Percentiles rank a stretch among this genome's conserved stretches.
Conservation (phyloP, 2,888 invertebrate genomes). For the Lobophora halterata region DNA sequence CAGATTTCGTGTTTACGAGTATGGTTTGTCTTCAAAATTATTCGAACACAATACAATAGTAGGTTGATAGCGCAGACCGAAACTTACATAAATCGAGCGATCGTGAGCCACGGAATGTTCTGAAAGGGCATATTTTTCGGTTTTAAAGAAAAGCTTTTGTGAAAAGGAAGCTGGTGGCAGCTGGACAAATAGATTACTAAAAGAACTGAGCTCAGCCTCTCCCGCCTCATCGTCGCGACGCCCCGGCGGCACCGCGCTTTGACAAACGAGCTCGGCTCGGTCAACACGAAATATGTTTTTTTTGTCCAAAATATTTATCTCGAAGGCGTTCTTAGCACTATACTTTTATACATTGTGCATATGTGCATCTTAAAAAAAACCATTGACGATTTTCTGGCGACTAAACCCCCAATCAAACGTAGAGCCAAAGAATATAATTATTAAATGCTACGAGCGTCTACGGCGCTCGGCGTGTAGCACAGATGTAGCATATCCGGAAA, state of each 20-base stretch:
- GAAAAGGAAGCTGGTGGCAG: constrained; percentile 70
- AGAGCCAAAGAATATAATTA: too few species aligned
- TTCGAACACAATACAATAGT: too few species aligned
- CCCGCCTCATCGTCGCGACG: constrained; percentile 31
- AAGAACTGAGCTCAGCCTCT: constrained; percentile 39
- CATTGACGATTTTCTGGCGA: too few species aligned
- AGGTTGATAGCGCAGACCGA: too few species aligned
- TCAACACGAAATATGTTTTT: constrained; percentile 51
- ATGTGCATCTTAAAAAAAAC: too few species aligned
- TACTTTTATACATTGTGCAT: too few species aligned
- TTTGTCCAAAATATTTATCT: constrained; percentile 41
- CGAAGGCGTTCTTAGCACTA: constrained; percentile 31
- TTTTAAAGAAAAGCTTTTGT: constrained; percentile 69
- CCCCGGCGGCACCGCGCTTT: too few species aligned
- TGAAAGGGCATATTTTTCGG: constrained; percentile 61
- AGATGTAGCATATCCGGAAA: constrained; percentile 19
- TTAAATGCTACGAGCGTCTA: too few species aligned
- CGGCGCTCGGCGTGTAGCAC: too few species aligned
- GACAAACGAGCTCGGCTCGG: constrained; percentile 60
- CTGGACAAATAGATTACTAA: constrained; percentile 71
- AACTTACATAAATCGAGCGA: constrained; percentile 42
- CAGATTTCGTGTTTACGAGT: constrained; percentile 18
- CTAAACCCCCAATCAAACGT: too few species aligned
- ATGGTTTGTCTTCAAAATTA: constrained; percentile 11
- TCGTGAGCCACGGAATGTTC: constrained; percentile 43